Base-by-base conservation (phyloP, 2,113 vertebrate species). In the Microcebus tavaratra region DNA sequence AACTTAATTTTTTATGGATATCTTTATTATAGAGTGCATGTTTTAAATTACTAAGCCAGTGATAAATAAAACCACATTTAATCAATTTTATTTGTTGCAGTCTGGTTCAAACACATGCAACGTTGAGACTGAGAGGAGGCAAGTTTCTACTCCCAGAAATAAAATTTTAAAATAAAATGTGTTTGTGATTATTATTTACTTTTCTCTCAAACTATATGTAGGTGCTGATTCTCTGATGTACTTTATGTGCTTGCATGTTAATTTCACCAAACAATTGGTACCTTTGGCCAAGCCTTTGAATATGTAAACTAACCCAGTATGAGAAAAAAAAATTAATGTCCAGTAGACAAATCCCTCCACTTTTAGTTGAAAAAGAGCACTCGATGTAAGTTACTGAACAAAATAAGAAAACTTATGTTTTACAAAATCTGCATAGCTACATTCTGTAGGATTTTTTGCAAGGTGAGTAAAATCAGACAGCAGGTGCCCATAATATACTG, bases 401-500 rank as follows among this genome's bases (percentile, higher is more conserved):
- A 8, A 23, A 61, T 50, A 57, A 14, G 6, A 42, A 31, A 17
- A 10, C 36, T n/a, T n/a, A 48, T 34, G 75, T 50, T 57, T n/a
- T n/a, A n/a, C 31, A 67, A 21, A 15, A 5, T 31, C 6, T 31
- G 12, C 6, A 31, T 5, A 39, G 13, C 20, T 42, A 13, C 29
- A 20, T 91, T 72, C 34, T 5, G 23, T 0, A 31, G 53, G 31
- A 12, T 34, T 48, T 57, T 72, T n/a, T 63, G 48, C 7, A 55
- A 4, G 9, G 1, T 8, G 1, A 39, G 48, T 23, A 21, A 31
- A 23, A 27, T 21, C 11, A 21, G 29, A 21, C 2, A 7, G 3
- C 45, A 21, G n/a, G 3, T 2, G 12, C 13, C 12, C 2, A 0
- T 36, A 23, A 17, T 0, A 5, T 31, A 20, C 17, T 27, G 18